These are phyloP conservation scores for Hypsibius dujardini DNA, from an alignment of 1,140 invertebrate species.

Conservation along the genomic window DNA sequence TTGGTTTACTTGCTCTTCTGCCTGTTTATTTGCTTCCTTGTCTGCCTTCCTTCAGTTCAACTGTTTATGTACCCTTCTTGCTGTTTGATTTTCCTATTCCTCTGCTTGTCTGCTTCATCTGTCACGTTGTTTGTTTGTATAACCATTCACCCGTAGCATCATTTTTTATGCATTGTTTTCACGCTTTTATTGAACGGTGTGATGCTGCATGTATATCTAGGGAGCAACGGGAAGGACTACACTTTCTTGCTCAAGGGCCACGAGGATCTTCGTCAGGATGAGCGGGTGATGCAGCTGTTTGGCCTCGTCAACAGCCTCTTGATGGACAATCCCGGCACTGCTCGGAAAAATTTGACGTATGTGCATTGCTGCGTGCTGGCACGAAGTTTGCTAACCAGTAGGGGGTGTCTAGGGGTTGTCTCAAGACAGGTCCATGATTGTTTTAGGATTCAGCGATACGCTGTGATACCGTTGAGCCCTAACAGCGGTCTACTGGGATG, in stretches of 20 bases:
- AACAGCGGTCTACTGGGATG: slow-evolving; percentile 97
- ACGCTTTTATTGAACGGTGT: slow-evolving; percentile 17
- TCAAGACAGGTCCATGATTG: slow-evolving; percentile 17
- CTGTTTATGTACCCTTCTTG: no score
- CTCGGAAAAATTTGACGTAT: slow-evolving; percentile 69
- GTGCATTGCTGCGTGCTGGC: slow-evolving; percentile 22
- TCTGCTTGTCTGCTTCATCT: no score
- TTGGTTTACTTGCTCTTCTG: no score
- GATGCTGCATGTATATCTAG: slow-evolving; percentile 32
- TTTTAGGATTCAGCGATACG: slow-evolving; percentile 54
- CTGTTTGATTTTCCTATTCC: no score
- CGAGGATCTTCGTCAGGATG: slow-evolving; percentile 95
- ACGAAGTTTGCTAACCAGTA: neutral
- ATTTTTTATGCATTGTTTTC: slow-evolving; percentile 19
- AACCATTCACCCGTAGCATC: no score
- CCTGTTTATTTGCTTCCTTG: no score
- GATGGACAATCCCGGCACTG: slow-evolving; percentile 81
- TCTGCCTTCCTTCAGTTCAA: no score
- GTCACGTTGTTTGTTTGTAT: no score
- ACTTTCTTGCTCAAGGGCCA: slow-evolving; percentile 97
- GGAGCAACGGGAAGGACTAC: slow-evolving; percentile 90
- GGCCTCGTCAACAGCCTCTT: slow-evolving; percentile 90
- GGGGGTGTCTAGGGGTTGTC: slow-evolving; percentile 23
- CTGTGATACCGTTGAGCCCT: slow-evolving; percentile 89
- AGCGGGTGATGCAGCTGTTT: slow-evolving; percentile 98